Percentiles rank a stretch among this genome's conserved stretches.
These are phyloP conservation scores for Drosophila ambigua DNA, from an alignment of 1,140 invertebrate genomes.

Conservation along the genomic window DNA sequence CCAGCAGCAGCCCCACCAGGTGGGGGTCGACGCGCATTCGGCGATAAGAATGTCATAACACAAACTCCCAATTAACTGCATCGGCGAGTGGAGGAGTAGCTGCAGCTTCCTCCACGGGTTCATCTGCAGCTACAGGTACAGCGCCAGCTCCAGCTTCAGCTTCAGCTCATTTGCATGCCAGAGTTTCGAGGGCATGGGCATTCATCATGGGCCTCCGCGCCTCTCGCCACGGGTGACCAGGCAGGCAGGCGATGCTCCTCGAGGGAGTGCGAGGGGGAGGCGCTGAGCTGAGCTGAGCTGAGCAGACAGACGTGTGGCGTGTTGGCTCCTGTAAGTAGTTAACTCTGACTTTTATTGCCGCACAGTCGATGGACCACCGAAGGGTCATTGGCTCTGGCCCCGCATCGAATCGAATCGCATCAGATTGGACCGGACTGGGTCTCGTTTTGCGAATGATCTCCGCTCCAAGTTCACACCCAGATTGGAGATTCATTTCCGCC, in stretches of 20 bases:
- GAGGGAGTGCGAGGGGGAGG: slow-evolving; percentile 9
- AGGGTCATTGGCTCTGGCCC: slow-evolving; percentile 33
- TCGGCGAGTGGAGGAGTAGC: slow-evolving; percentile 26
- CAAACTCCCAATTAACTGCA: slow-evolving; percentile 34
- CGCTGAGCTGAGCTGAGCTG: slow-evolving; percentile 1
- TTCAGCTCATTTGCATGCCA: slow-evolving; percentile 34
- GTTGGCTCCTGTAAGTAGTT: slow-evolving; percentile 69
- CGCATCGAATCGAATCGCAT: slow-evolving; percentile 2
- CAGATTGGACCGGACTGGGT: background rate
- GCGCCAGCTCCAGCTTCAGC: background rate
- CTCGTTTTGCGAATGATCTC: slow-evolving; percentile 40
- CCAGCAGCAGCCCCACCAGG: slow-evolving; percentile 1
- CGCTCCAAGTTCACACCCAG: slow-evolving; percentile 47
- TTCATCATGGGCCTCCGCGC: background rate
- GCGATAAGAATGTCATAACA: slow-evolving; percentile 50
- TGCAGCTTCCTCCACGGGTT: background rate
- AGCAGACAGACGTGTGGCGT: slow-evolving; percentile 41
- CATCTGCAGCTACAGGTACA: background rate
- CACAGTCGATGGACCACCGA: slow-evolving; percentile 44
- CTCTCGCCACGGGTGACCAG: too few species aligned
- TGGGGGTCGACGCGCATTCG: slow-evolving; percentile 43
- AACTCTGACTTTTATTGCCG: slow-evolving; percentile 59
- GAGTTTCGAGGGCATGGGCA: background rate
- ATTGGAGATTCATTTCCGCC: slow-evolving; percentile 52
- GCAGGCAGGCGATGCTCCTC: too few species aligned